Conservation (phyloP, 2,888 invertebrate species). For the Graphium colonna region DNA sequence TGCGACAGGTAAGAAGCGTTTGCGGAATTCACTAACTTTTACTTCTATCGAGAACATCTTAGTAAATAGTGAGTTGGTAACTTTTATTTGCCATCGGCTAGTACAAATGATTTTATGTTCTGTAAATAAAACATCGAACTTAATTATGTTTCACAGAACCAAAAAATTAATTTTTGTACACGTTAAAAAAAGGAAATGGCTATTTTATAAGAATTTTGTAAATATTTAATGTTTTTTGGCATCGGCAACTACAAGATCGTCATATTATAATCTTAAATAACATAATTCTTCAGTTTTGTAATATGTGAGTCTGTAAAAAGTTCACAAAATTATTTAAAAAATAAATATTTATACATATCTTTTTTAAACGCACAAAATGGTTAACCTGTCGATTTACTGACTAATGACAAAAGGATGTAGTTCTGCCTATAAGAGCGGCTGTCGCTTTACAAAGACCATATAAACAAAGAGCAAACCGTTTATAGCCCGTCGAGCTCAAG, state of each 20-base stretch:
- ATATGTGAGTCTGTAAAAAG: no score
- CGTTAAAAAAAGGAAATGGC: no score
- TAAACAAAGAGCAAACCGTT: conserved; percentile 31
- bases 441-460: conserved; percentile 22
- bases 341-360: no score
- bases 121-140: no score
- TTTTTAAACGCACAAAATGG: not conserved
- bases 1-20: conserved; percentile 10
- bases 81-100: not conserved
- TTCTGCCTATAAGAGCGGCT: conserved; percentile 9
- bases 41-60: conserved; percentile 4
- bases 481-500: conserved; percentile 22
- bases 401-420: conserved; percentile 11
- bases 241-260: no score
- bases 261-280: no score
- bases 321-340: no score
- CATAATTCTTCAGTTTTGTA: no score
- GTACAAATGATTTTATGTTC: not conserved
- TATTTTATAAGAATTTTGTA: no score
- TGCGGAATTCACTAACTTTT: conserved; percentile 12
- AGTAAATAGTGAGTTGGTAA: not conserved
- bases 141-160: no score
- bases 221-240: no score
- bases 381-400: not conserved
- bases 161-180: no score